These are phyloP conservation scores for Cerastis leucographa DNA, from an alignment of 2,888 invertebrate genomes.

Conservation along the genomic window DNA sequence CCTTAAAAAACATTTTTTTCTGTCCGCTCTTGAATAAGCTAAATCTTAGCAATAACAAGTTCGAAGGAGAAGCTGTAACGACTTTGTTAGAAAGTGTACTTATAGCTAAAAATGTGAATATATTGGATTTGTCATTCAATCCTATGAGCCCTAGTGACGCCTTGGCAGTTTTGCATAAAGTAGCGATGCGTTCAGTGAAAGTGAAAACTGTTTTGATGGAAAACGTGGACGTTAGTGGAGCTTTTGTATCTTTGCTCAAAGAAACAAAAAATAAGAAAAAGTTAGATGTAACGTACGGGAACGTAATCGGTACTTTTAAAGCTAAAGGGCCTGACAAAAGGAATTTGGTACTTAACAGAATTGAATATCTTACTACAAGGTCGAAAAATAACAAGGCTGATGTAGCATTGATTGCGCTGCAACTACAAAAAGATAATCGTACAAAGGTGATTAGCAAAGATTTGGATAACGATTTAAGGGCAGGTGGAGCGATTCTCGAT, in stretches of 20 bases:
- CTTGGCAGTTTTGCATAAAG: constrained; percentile 70
- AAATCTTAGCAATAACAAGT: constrained; percentile 79
- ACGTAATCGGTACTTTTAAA: constrained; percentile 65
- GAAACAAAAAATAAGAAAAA: constrained; percentile 69
- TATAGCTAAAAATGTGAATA: constrained; percentile 75
- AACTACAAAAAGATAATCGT: constrained; percentile 73
- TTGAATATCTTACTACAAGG: constrained; percentile 75
- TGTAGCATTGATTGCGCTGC: constrained; percentile 74
- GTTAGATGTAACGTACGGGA: constrained; percentile 75
- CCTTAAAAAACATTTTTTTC: constrained; percentile 71
- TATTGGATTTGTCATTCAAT: constrained; percentile 80
- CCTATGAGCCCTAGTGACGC: constrained; percentile 78
- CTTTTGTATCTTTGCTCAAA: constrained; percentile 71
- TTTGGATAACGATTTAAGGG: constrained; percentile 64
- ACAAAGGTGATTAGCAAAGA: constrained; percentile 69
- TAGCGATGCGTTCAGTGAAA: constrained; percentile 70
- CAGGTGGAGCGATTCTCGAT: constrained; percentile 70
- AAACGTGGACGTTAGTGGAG: constrained; percentile 73
- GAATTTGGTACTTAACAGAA: constrained; percentile 77
- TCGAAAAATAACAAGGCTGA: constrained; percentile 73
- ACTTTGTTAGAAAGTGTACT: constrained; percentile 65
- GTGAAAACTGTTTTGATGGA: constrained; percentile 76
- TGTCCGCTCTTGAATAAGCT: constrained; percentile 72
- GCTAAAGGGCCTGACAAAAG: constrained; percentile 71
- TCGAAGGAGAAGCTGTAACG: constrained; percentile 72